phyloP scores from a whole-genome alignment of 1,140 invertebrate genomes.

The Adelges cooleyi region DNA sequence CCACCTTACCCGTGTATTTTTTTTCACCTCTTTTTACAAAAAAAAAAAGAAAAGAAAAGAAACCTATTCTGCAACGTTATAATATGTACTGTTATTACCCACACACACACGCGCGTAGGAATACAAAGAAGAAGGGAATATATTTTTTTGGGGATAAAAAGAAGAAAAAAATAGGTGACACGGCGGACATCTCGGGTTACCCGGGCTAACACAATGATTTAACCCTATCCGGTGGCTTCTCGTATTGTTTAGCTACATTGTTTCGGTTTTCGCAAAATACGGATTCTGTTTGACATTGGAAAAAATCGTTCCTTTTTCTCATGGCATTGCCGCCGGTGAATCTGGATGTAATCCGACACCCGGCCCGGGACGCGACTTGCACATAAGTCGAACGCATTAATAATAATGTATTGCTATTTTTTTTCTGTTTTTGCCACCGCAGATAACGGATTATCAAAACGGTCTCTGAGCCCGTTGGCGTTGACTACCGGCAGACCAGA shows the following conservation, averaged over 20 bases:
- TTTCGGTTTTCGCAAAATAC: conserved; percentile 24
- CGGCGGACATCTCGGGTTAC: conserved; percentile 18
- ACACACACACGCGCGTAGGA: neutral
- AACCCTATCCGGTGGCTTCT: conserved; percentile 28
- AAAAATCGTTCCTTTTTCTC: conserved; percentile 24
- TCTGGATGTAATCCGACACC: conserved; percentile 4
- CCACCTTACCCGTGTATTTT: neutral
- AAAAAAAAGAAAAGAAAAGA: conserved; percentile 6
- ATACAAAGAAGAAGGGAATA: conserved; percentile 9
- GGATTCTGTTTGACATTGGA: conserved; percentile 22
- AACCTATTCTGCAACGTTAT: conserved; percentile 17
- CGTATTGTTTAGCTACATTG: conserved; percentile 21
- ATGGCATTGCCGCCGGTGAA: conserved; percentile 12
- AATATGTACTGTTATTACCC: neutral
- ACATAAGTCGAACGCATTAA: neutral
- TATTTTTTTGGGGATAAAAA: neutral
- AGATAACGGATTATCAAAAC: conserved; percentile 20
- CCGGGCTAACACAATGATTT: conserved; percentile 18
- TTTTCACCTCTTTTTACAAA: conserved; percentile 13
- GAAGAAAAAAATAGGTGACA: conserved; percentile 19
- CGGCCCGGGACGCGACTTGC: conserved; percentile 14
- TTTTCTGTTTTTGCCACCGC: neutral
- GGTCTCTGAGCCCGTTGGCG: conserved; percentile 9
- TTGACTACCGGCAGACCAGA: neutral
- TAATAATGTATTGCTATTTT: neutral